These are phyloP conservation scores for Mesocentrotus franciscanus DNA, from an alignment of 53 echinoderm and acorn worm species.

Conservation along the genomic window DNA sequence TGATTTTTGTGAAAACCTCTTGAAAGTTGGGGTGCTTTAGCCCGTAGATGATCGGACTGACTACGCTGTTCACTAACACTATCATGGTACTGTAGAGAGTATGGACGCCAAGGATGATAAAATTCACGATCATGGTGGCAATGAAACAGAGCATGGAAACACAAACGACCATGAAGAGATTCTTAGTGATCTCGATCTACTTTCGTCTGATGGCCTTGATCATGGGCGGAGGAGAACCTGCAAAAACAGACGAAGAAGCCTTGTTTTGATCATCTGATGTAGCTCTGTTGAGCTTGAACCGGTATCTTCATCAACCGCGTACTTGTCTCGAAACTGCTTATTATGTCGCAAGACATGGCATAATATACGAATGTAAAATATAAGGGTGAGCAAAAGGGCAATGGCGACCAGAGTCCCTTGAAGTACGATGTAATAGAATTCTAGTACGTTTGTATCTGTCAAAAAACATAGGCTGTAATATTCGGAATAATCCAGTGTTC, in stretches of 20 bases:
- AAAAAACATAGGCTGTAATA: neutral
- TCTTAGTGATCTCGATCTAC: slow-evolving; percentile 36
- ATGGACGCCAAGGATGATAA: neutral
- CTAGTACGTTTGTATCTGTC: neutral
- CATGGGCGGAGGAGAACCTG: neutral
- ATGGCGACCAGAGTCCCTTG: neutral
- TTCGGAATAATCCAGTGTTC: neutral
- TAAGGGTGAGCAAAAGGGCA: neutral
- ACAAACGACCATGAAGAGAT: slow-evolving; percentile 23
- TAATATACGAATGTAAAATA: slow-evolving; percentile 3
- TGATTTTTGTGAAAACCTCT: neutral
- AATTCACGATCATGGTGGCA: neutral
- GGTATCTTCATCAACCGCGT: neutral
- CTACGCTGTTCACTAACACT: neutral
- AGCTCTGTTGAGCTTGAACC: neutral
- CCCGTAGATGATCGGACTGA: slow-evolving; percentile 39
- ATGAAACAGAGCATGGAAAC: neutral
- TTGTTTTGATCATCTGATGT: neutral
- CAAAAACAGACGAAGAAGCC: neutral
- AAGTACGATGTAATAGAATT: neutral
- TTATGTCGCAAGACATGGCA: neutral
- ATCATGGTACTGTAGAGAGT: neutral
- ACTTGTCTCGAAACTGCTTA: neutral
- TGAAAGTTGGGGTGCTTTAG: slow-evolving; percentile 26
- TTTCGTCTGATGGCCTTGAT: neutral